Evolutionary conservation across 2,113 vertebrate species (phyloP), one percentile per base, ranked within the genome.

Genomic region (Dolichallabes microphthalmus): DNA sequence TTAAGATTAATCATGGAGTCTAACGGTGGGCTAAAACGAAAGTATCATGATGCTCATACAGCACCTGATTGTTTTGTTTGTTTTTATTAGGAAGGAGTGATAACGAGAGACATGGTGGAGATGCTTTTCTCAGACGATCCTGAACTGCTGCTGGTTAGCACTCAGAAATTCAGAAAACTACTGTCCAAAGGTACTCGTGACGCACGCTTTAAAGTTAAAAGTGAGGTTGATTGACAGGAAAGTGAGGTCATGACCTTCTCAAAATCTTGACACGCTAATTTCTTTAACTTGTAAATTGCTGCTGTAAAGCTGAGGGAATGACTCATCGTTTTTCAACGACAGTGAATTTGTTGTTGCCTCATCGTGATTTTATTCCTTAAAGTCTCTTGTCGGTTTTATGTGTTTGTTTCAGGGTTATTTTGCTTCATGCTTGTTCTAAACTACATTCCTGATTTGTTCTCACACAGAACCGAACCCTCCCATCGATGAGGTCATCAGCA

Each of bases 71-170:
- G 7, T 52, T 6, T 75, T 5, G 6, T 80, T 15, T 32, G 22
- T n/a, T 91, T 93, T 73, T 91, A 98, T 73, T 91, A 98, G 98
- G 98, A 99, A 90, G 96, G 97, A 73, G 95, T 98, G 83, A 98
- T 99, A 90, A 97, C 97, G 80, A 96, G 95, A 91, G 98, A 99
- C 84, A 99, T 99, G 98, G 96, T 98, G 5, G 97, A 98, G 91
- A 98, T 98, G 96, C 95, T 99, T 82, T 98, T 99, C 90, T 98
- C 98, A 82, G 97, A 99, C 60, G 97, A 99, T 91, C 95, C 96
- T 80, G 97, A 99, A 85, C 94, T 98, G 22, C 98, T 98, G 89
- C 95, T 99, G 63, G 91, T 95, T 88, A 98, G 96, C 86, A 99
- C 98, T 87, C 98, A 99, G 90, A 98, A 97, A 91, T 99, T 99